Conservation (phyloP, 2,888 invertebrate species). For the Tanytarsus gracilentus region DNA sequence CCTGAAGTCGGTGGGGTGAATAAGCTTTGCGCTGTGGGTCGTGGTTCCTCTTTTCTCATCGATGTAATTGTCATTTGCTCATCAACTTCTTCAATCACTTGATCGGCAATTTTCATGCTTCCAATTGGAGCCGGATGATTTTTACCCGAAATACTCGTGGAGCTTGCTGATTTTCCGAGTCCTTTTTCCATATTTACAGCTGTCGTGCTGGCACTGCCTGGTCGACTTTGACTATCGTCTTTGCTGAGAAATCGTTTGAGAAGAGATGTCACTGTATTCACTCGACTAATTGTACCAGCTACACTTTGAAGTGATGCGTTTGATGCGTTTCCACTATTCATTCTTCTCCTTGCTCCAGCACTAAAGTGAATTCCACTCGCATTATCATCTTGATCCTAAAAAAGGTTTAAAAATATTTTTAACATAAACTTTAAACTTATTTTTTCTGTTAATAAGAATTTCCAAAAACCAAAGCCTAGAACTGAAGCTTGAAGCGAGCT, state of each 20-base stretch:
- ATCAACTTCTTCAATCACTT: conserved; percentile 68
- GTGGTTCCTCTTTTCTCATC: conserved; percentile 48
- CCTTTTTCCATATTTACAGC: conserved; percentile 37
- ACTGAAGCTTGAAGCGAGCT: no score
- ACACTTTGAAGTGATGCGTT: conserved; percentile 38
- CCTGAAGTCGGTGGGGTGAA: conserved; percentile 51
- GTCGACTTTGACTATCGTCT: conserved; percentile 51
- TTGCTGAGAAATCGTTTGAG: conserved; percentile 67
- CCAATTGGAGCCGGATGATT: conserved; percentile 37
- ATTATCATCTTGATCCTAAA: conserved; percentile 48
- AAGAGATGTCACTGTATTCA: conserved; percentile 67
- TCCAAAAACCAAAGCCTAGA: no score
- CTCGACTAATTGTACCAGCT: conserved; percentile 55
- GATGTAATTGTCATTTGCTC: conserved; percentile 76
- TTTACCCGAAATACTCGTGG: conserved; percentile 37
- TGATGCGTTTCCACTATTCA: conserved; percentile 42
- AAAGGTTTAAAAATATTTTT: neutral
- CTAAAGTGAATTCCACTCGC: conserved; percentile 67
- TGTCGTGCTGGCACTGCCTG: conserved; percentile 35
- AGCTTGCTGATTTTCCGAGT: conserved; percentile 36
- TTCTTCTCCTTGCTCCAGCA: conserved; percentile 50
- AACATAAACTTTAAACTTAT: neutral
- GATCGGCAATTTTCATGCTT: conserved; percentile 59
- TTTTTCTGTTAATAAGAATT: neutral
- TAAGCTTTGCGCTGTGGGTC: conserved; percentile 56